Evolutionary conservation across 2,113 vertebrate species (phyloP).

Genomic region (Pipa parva): DNA sequence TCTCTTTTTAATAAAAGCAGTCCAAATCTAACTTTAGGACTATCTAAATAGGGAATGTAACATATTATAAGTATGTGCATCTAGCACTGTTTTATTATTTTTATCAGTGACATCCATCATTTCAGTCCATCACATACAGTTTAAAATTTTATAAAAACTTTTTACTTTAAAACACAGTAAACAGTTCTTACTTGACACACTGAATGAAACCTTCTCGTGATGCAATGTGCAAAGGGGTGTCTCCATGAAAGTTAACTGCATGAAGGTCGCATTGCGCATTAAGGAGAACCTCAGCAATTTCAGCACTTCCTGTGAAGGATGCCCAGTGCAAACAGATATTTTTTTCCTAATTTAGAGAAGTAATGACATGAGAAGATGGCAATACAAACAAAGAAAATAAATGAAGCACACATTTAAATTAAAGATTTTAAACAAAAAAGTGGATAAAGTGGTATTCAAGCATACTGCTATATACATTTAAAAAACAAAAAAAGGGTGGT

Average conservation of each 20-base stretch:
- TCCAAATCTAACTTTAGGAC: too few species aligned
- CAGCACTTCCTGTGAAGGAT: conserved; percentile 80
- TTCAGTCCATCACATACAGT: too few species aligned
- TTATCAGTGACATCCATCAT: too few species aligned
- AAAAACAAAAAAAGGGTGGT: too few species aligned
- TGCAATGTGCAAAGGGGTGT: conserved; percentile 84
- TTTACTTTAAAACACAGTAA: neutral
- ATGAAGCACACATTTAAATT: too few species aligned
- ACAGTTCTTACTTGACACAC: conserved; percentile 77
- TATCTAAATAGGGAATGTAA: too few species aligned
- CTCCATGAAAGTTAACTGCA: conserved; percentile 79
- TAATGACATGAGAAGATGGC: neutral
- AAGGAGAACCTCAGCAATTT: conserved; percentile 82
- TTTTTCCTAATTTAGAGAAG: conserved; percentile 66
- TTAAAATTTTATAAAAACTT: neutral
- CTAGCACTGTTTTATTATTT: too few species aligned
- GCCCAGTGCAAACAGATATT: conserved; percentile 91
- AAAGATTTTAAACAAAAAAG: too few species aligned
- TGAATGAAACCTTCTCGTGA: conserved; percentile 80
- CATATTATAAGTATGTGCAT: too few species aligned
- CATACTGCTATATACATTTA: too few species aligned
- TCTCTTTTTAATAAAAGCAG: too few species aligned
- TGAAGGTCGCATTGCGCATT: conserved; percentile 81
- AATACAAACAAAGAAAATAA: neutral
- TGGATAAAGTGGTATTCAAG: too few species aligned